Evolutionary conservation across 2,113 vertebrate genomes (phyloP).

Genomic region (Gallinago jamesoni): DNA sequence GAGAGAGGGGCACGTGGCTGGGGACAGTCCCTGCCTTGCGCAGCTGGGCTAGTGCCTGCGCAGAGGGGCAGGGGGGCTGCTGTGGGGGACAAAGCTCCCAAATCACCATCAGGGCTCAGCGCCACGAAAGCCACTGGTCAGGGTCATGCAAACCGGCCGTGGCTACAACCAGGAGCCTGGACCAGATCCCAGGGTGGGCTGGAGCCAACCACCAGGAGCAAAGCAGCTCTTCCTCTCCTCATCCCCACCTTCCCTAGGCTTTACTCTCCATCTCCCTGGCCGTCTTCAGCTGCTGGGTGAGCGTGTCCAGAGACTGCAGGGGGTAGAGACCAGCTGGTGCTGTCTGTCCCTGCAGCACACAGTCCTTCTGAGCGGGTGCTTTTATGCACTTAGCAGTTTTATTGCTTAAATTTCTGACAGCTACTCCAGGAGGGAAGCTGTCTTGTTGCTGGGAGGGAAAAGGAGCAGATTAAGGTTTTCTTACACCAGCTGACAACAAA

Average conservation of each 20-base stretch:
- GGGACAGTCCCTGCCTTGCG: neutral
- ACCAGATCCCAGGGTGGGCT: accelerated
- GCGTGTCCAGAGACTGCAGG: neutral
- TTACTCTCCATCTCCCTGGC: neutral
- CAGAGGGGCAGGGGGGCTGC: neutral
- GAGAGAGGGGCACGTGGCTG: neutral
- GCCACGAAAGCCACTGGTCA: neutral
- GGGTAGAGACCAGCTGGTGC: neutral
- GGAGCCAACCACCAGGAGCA: neutral
- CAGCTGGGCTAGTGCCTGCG: neutral
- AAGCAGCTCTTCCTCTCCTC: neutral
- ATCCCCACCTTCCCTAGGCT: accelerated
- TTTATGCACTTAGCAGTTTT: neutral
- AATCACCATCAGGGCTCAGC: neutral
- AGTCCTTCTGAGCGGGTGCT: neutral
- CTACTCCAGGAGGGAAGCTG: neutral
- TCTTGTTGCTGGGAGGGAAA: neutral
- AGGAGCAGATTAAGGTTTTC: conserved; percentile 1
- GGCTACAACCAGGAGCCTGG: neutral
- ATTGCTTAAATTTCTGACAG: neutral
- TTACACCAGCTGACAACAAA: neutral
- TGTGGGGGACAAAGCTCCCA: neutral
- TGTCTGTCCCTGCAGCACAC: neutral
- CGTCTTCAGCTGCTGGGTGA: neutral
- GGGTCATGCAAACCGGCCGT: neutral